Percentiles rank a stretch among this genome's conserved stretches.
Evolutionary conservation across 2,113 vertebrate species (phyloP).

Genomic region (Ageneiosus marmoratus): DNA sequence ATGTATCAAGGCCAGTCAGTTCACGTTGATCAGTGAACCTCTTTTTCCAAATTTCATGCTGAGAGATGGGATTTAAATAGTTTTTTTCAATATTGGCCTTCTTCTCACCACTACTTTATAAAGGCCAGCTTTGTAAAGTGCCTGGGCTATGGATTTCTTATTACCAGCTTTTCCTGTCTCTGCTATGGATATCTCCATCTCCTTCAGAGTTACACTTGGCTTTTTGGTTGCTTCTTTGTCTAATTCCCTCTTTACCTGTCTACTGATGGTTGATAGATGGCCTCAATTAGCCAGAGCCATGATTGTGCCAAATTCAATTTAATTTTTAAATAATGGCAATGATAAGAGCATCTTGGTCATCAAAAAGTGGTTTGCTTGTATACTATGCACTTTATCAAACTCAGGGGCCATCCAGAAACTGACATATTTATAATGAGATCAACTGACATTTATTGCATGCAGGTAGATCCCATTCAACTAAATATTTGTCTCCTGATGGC

Average conservation of each 20-base stretch:
- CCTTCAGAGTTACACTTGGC: neutral
- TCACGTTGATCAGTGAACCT: neutral
- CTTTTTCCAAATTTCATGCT: neutral
- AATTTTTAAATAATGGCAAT: neutral
- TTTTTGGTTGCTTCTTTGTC: neutral
- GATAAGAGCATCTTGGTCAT: neutral
- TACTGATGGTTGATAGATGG: neutral
- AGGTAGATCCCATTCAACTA: neutral
- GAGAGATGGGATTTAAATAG: neutral
- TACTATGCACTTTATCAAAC: neutral
- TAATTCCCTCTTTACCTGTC: neutral
- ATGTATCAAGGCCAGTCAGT: neutral
- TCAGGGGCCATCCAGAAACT: neutral
- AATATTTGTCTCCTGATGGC: neutral
- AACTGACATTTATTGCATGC: neutral
- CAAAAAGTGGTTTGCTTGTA: neutral
- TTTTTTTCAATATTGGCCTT: neutral
- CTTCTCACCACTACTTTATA: neutral
- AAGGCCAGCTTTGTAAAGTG: neutral
- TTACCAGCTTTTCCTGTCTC: neutral
- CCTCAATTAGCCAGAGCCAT: neutral
- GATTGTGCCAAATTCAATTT: neutral
- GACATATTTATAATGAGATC: neutral
- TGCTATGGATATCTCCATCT: neutral
- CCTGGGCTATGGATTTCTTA: neutral